Evolutionary conservation across 2,888 invertebrate genomes (phyloP), one percentile per base, ranked within the genome.

Genomic region (Thymelicus lineola): DNA sequence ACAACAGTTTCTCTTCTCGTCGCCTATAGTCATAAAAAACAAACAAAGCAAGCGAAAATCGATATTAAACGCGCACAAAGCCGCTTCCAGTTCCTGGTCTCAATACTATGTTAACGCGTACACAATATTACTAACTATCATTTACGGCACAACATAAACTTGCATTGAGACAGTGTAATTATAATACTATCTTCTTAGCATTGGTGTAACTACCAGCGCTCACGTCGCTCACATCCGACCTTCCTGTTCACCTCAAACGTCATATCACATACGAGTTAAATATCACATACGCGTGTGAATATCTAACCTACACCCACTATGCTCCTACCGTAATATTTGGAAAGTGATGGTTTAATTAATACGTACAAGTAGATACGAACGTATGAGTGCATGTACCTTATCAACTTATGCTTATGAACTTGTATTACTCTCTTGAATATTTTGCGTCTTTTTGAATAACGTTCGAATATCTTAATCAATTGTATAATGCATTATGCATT

Each of bases 241-340:
- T 75, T 75, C 74, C 73, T 75, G 73, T 62, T 74, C 72, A 73
- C 73, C 73, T 75, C 60, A 73, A 71, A 72, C 71, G 73, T 71
- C 72, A 72, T 70, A 63, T 64, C 70, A 63, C 64, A 68, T 65
- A 66, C 59, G 68, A 71, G 71, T 71, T 68, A 71, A 68, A 67
- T 72, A 70, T 65, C 70, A 65, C 69, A 66, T 64, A 63, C 66
- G 69, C 60, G 46, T 61, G 71, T 58, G 62, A 68, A 70, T 71
- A 71, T 68, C 71, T 67, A 62, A 57, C 59, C 67, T 70, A 60
- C 38, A 38, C 63, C 53, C 17, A 70, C 48, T 17, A 61, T 53
- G 17, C 35, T 67, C 5, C 38, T 42, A n/a, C 15, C 50, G 10
- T 17, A 17, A 63, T 15, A 38, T 63, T 68, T 62, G 50, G 67